Evolutionary conservation across 2,888 invertebrate genomes (phyloP).

Genomic region (Campoletis raptor): DNA sequence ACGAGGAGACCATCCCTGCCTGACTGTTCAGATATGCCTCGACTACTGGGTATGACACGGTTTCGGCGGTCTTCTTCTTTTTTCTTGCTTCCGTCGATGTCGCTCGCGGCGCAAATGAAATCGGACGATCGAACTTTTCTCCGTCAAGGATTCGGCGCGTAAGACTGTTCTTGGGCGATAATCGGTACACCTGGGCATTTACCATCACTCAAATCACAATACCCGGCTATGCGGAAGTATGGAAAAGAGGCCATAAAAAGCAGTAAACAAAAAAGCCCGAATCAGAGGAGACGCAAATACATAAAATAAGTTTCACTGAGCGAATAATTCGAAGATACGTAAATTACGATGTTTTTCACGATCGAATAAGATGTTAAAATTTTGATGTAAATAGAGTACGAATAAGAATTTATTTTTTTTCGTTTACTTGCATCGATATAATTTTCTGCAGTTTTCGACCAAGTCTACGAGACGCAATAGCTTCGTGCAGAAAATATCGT

Average conservation of each 20-base stretch:
- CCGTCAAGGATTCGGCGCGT: conserved; percentile 46
- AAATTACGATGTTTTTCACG: background rate
- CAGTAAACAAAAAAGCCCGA: background rate
- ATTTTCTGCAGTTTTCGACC: conserved; percentile 1
- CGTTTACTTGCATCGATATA: background rate
- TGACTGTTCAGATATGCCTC: conserved; percentile 1
- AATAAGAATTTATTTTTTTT: background rate
- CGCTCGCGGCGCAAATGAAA: background rate
- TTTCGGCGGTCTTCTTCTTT: conserved; percentile 4
- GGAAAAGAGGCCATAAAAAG: background rate
- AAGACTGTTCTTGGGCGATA: conserved; percentile 40
- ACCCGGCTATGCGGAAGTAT: background rate
- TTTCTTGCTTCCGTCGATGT: background rate
- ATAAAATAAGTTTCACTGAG: background rate
- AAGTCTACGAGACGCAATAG: background rate
- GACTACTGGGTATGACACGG: conserved; percentile 43
- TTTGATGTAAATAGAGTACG: background rate
- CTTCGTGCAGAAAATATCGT: conserved; percentile 44
- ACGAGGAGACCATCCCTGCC: conserved; percentile 12
- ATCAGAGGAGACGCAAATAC: background rate
- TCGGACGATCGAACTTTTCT: conserved; percentile 19
- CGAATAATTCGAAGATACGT: background rate
- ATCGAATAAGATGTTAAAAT: background rate
- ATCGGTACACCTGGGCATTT: conserved; percentile 30
- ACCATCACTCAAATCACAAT: background rate